These are phyloP conservation scores for Pangasius mekongensis DNA, from an alignment of 2,797 vertebrate genomes.

Conservation along the genomic window DNA sequence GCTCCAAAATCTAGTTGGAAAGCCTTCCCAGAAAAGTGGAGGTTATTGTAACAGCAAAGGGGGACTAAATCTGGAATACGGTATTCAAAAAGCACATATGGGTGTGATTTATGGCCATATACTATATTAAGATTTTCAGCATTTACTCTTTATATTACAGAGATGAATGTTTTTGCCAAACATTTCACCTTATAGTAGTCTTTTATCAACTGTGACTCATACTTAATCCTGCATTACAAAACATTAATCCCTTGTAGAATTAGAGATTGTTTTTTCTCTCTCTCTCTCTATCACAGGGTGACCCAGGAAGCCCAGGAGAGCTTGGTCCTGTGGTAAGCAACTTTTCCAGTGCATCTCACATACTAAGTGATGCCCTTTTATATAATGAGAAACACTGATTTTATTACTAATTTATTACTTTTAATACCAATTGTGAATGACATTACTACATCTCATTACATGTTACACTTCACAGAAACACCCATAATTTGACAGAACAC, in stretches of 20 bases:
- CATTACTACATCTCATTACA: background rate
- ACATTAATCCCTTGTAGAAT: background rate
- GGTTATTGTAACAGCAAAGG: background rate
- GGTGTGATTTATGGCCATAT: background rate
- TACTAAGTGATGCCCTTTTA: background rate
- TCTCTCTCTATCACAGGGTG: slow-evolving; percentile 78
- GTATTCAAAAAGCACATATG: background rate
- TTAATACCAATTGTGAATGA: background rate
- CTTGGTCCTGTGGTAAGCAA: slow-evolving; percentile 82
- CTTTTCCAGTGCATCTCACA: background rate
- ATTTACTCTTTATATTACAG: background rate
- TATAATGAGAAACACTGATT: background rate
- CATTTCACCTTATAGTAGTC: background rate
- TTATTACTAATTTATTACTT: slow-evolving; percentile 1
- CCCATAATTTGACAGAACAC: background rate
- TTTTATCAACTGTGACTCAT: background rate
- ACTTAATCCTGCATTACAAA: background rate
- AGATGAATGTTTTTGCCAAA: background rate
- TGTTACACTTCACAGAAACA: background rate
- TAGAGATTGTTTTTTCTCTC: slow-evolving; percentile 30
- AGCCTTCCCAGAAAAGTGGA: background rate
- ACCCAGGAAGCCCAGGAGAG: slow-evolving; percentile 88
- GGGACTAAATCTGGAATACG: background rate
- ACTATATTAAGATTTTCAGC: background rate
- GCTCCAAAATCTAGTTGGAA: background rate